Conservation (phyloP, 1,140 invertebrate species). For the Bombus ignitus region DNA sequence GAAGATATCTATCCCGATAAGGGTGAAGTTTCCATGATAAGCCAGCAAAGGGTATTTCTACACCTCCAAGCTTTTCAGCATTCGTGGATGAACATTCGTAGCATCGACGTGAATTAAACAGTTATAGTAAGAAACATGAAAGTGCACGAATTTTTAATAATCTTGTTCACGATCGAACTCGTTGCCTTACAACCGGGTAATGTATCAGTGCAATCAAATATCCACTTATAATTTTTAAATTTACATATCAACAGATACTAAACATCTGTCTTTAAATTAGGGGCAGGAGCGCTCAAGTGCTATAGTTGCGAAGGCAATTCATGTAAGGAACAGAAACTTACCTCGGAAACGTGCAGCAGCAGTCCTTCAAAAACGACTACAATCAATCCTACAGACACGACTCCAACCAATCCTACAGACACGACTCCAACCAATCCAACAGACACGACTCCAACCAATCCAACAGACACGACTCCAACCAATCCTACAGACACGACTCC, state of each 20-base stretch:
- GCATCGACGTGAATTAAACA: conserved; percentile 1
- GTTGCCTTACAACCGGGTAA: conserved; percentile 39
- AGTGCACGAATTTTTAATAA: background rate
- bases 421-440: too few species aligned
- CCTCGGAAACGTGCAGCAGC: too few species aligned
- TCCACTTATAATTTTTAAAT: background rate
- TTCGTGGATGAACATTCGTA: background rate
- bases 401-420: too few species aligned
- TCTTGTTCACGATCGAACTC: background rate
- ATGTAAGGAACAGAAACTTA: background rate
- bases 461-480: too few species aligned
- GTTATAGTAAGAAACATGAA: background rate
- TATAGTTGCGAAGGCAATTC: background rate
- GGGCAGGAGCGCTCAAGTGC: conserved; percentile 36
- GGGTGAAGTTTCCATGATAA: conserved; percentile 53
- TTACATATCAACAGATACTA: background rate
- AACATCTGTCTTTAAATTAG: conserved; percentile 4
- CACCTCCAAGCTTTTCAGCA: conserved; percentile 7
- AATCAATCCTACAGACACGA: too few species aligned
- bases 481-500: too few species aligned
- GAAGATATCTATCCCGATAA: conserved; percentile 47
- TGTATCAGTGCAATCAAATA: background rate
- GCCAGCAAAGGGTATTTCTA: conserved; percentile 21
- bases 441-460: too few species aligned
- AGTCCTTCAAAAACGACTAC: too few species aligned